These are phyloP conservation scores for Epinephelus awoara DNA, from an alignment of 2,797 vertebrate species.

Conservation along the genomic window DNA sequence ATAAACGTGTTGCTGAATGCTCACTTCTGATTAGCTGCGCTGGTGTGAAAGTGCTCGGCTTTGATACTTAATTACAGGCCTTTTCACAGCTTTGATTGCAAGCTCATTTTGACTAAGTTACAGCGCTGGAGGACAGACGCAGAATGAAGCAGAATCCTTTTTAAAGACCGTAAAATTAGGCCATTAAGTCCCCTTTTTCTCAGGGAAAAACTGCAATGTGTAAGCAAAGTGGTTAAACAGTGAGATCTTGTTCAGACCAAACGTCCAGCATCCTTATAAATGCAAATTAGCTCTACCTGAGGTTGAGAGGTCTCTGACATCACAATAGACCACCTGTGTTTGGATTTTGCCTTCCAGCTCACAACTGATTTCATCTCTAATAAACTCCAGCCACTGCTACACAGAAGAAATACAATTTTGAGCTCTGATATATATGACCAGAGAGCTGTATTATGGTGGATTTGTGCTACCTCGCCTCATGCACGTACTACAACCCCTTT, in stretches of 20 bases:
- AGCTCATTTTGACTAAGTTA: neutral
- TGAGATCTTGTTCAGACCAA: neutral
- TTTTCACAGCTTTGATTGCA: conserved; percentile 1
- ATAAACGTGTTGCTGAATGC: neutral
- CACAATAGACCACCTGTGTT: conserved; percentile 11
- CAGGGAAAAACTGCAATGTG: too few relatives aligned
- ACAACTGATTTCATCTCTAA: conserved; percentile 7
- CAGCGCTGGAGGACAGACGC: neutral
- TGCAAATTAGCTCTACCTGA: neutral
- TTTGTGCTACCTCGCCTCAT: neutral
- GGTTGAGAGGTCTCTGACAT: neutral
- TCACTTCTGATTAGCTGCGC: conserved; percentile 1
- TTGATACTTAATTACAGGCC: neutral
- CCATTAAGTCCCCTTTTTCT: too few relatives aligned
- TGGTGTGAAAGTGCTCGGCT: neutral
- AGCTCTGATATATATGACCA: neutral
- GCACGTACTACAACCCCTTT: conserved; percentile 2
- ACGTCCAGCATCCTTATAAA: neutral
- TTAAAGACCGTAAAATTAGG: neutral
- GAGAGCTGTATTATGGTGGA: neutral
- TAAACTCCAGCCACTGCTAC: neutral
- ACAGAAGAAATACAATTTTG: neutral
- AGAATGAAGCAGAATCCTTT: neutral
- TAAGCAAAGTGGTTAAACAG: neutral
- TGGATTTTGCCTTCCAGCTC: conserved; percentile 6